These are phyloP conservation scores for Sisor rabdophorus DNA, from an alignment of 2,113 vertebrate genomes.

Conservation along the genomic window DNA sequence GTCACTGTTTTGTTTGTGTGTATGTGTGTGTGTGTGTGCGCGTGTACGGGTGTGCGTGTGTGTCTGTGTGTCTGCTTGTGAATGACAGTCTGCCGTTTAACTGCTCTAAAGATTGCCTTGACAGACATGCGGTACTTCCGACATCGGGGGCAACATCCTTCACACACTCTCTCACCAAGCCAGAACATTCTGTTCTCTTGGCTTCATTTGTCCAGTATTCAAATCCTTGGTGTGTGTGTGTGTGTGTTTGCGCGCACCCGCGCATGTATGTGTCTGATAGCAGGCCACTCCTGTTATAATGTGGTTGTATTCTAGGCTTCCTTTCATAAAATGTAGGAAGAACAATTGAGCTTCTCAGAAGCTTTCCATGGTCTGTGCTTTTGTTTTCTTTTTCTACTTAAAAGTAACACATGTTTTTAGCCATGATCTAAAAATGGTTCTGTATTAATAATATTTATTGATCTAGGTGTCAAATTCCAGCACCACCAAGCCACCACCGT, in stretches of 20 bases:
- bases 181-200: slow-evolving; percentile 19
- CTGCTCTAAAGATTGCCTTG: slow-evolving; percentile 31
- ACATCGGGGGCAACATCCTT: neutral
- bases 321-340: neutral
- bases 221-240: neutral
- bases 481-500: too few species aligned
- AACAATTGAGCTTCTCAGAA: neutral
- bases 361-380: neutral
- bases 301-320: neutral
- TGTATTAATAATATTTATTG: too few species aligned
- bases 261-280: neutral
- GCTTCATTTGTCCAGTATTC: neutral
- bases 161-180: neutral
- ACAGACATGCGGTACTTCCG: slow-evolving; percentile 3
- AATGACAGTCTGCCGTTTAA: slow-evolving; percentile 51
- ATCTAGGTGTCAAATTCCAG: too few species aligned
- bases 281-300: neutral
- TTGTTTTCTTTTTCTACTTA: neutral
- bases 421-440: neutral
- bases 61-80: slow-evolving; percentile 12
- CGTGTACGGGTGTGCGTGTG: neutral
- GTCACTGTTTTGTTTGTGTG: slow-evolving; percentile 48
- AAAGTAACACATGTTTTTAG: neutral
- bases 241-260: neutral
- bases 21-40: neutral